Base-by-base conservation (phyloP, 1,140 invertebrate genomes). In the Vanessa atalanta region DNA sequence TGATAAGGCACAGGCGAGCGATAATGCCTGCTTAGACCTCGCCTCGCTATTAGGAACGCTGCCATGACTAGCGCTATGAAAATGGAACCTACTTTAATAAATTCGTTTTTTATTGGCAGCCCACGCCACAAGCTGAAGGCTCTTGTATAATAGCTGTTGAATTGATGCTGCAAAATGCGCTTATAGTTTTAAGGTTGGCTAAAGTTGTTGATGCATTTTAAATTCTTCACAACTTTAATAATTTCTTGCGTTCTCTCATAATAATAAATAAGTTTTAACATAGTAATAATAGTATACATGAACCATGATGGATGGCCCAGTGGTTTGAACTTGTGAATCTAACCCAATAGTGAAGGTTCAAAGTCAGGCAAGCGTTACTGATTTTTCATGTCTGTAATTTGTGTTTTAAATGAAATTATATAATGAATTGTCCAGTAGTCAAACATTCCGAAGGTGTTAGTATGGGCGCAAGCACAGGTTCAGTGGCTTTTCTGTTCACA, bases 81-180 rank as follows among this genome's bases (percentile, higher is more conserved):
- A 57, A 57, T 20, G 53, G 53, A 23, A 57, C 53, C 20, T 57
- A 57, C 53, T 16, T 57, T 57, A 57, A 57, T 57, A 57, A 57
- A 57, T 57, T 57, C 53, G 53, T 57, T 57, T 57, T 53, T 57
- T 57, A 23, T 23, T 57, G 20, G 53, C 16, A 16, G 9, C 9
- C 53, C 16, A 16, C 12, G 16, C 51, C 8, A 8, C 15, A 53
- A n/a, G 15, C 50, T 20, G 50, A 16, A 53, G 50, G 50, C 50
- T 53, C 53, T 57, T n/a, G 53, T 20, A 23, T 57, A 57, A 57
- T 57, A 57, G 53, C 20, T 8, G 13, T 16, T 23, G 53, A 57
- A 57, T 23, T 57, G 53, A 57, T 57, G 53, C 53, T 57, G 20
- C 53, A 23, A 57, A 57, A 57, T 57, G 53, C 53, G 53, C 53